Percentiles rank a stretch among this genome's conserved stretches.
phyloP scores from a whole-genome alignment of 2,888 invertebrate genomes.

The Boloria euphrosyne region DNA sequence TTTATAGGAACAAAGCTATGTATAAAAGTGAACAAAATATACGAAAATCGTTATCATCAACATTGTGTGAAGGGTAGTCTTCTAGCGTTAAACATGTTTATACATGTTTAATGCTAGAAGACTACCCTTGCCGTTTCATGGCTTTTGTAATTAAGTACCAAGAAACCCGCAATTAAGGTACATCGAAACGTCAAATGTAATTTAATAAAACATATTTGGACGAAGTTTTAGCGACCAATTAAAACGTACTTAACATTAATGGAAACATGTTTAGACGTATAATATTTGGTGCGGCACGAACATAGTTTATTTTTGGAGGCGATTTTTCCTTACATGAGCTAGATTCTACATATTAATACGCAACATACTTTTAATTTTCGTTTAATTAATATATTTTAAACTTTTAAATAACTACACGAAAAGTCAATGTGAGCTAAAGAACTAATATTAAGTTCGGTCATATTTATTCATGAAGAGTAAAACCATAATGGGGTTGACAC shows the following conservation, averaged over 20 bases:
- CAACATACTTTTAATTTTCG: no score
- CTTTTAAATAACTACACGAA: no score
- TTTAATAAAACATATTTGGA: slow-evolving; percentile 15
- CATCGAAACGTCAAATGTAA: slow-evolving; percentile 24
- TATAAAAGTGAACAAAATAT: not conserved
- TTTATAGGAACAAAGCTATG: not conserved
- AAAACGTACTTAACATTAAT: slow-evolving; percentile 16
- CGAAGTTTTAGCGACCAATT: slow-evolving; percentile 13
- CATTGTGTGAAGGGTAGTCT: not conserved
- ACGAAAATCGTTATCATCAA: not conserved
- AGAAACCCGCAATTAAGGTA: slow-evolving; percentile 20
- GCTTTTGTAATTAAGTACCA: slow-evolving; percentile 14
- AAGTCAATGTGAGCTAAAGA: no score
- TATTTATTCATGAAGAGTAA: slow-evolving; percentile 18
- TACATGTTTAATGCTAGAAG: no score
- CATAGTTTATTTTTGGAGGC: no score
- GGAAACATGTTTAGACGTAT: not conserved
- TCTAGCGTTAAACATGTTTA: slow-evolving; percentile 12
- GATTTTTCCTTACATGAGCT: no score
- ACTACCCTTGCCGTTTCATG: slow-evolving; percentile 13
- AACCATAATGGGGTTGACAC: slow-evolving; percentile 25
- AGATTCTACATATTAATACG: no score
- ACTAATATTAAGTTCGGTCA: no score
- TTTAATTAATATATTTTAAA: no score
- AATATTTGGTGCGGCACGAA: no score